Conservation (phyloP, 2,888 invertebrate genomes). For the Magallana nippona region DNA sequence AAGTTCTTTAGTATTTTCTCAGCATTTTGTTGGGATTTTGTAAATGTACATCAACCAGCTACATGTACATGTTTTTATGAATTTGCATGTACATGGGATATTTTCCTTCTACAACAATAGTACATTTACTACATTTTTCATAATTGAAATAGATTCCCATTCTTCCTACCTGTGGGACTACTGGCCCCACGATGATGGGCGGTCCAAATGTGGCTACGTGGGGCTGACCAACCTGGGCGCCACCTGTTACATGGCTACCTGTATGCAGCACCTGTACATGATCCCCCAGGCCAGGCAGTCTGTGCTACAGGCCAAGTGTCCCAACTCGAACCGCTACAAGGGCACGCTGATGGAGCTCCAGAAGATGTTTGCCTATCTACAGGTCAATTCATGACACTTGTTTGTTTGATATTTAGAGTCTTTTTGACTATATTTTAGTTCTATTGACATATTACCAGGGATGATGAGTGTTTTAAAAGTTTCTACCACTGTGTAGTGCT, state of each 20-base stretch:
- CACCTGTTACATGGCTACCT: conserved; percentile 98
- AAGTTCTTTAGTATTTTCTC: no score
- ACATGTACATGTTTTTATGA: no score
- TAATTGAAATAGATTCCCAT: conserved; percentile 81
- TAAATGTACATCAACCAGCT: no score
- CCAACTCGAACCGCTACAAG: conserved; percentile 86
- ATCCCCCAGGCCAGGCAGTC: conserved; percentile 95
- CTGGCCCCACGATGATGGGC: conserved; percentile 97
- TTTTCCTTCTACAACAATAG: no score
- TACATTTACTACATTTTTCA: background rate
- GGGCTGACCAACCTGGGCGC: conserved; percentile 96
- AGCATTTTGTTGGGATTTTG: no score
- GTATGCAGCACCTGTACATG: conserved; percentile 98
- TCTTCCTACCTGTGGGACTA: conserved; percentile 97
- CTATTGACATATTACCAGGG: no score
- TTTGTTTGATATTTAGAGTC: background rate
- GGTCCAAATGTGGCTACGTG: conserved; percentile 96
- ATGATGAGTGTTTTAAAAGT: no score
- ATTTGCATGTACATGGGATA: no score
- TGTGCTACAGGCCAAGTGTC: conserved; percentile 87
- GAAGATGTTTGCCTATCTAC: conserved; percentile 95
- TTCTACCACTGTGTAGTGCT: no score
- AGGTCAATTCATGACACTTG: conserved; percentile 81
- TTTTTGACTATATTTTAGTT: no score
- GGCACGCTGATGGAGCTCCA: conserved; percentile 92